phyloP scores from a whole-genome alignment of 2,888 invertebrate genomes.

The Theodoxus fluviatilis region DNA sequence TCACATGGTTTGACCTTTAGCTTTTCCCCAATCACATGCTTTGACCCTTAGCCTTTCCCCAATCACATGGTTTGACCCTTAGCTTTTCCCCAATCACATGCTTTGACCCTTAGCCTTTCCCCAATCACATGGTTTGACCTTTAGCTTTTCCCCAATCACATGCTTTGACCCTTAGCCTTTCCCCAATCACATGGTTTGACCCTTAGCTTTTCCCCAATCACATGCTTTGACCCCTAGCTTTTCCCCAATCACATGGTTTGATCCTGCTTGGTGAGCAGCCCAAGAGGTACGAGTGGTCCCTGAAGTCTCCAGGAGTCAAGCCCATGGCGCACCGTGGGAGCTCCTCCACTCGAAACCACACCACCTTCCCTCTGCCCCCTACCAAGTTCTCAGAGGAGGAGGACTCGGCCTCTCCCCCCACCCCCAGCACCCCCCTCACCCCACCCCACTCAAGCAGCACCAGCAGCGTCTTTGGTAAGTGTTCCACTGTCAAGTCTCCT shows the following conservation, averaged over 20 bases:
- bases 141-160: not conserved
- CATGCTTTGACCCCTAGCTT: no score
- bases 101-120: no score
- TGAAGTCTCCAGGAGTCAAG: slow-evolving; percentile 91
- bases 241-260: slow-evolving; percentile 12
- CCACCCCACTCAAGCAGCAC: slow-evolving; percentile 57
- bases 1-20: no score
- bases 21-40: no score
- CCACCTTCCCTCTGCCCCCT: slow-evolving; percentile 58
- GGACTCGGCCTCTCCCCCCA: slow-evolving; percentile 62
- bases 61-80: no score
- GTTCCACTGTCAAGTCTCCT: not conserved
- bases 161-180: slow-evolving; percentile 10
- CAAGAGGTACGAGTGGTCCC: slow-evolving; percentile 80
- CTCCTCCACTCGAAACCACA: slow-evolving; percentile 46
- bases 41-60: no score
- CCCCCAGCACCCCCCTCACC: slow-evolving; percentile 67
- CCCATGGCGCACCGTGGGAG: slow-evolving; percentile 65
- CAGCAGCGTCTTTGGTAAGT: slow-evolving; percentile 62
- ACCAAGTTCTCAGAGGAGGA: slow-evolving; percentile 60
- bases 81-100: no score
- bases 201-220: no score
- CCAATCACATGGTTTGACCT: not conserved
- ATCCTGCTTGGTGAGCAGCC: slow-evolving; percentile 68
- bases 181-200: no score